Conservation (phyloP, 2,797 vertebrate genomes). For the Furcifer pardalis region DNA sequence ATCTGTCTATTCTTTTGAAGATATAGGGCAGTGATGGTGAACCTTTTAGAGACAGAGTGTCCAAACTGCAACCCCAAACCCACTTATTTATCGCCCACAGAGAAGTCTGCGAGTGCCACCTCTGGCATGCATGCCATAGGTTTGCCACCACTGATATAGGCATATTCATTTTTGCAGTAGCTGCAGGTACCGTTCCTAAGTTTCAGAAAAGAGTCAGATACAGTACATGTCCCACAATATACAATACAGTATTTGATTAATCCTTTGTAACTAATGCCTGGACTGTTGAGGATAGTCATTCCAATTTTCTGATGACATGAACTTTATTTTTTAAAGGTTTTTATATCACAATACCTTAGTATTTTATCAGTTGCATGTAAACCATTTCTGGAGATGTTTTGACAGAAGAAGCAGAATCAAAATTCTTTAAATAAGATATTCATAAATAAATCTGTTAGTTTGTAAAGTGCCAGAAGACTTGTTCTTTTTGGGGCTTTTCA, state of each 20-base stretch:
- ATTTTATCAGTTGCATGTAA: neutral
- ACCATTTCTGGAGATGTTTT: neutral
- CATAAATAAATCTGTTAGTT: neutral
- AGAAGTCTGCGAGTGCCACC: too few relatives aligned
- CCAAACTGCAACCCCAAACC: too few relatives aligned
- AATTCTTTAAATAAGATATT: neutral
- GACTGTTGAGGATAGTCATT: neutral
- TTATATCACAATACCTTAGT: neutral
- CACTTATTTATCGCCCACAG: too few relatives aligned
- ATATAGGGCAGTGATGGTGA: too few relatives aligned
- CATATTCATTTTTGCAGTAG: neutral
- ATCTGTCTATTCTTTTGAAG: neutral
- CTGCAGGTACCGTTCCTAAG: neutral
- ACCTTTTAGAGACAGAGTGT: too few relatives aligned
- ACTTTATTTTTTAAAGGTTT: neutral
- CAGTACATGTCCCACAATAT: neutral
- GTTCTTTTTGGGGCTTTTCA: too few relatives aligned
- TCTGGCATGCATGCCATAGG: too few relatives aligned
- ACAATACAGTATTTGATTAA: neutral
- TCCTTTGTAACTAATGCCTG: too few relatives aligned
- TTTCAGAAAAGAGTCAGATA: neutral
- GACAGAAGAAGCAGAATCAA: neutral
- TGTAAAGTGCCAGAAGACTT: neutral
- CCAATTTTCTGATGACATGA: neutral
- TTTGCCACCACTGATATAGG: too few relatives aligned